Evolutionary conservation across 1,140 invertebrate species (phyloP), one percentile per base, ranked within the genome.

Genomic region (Drosophila carrolli): DNA sequence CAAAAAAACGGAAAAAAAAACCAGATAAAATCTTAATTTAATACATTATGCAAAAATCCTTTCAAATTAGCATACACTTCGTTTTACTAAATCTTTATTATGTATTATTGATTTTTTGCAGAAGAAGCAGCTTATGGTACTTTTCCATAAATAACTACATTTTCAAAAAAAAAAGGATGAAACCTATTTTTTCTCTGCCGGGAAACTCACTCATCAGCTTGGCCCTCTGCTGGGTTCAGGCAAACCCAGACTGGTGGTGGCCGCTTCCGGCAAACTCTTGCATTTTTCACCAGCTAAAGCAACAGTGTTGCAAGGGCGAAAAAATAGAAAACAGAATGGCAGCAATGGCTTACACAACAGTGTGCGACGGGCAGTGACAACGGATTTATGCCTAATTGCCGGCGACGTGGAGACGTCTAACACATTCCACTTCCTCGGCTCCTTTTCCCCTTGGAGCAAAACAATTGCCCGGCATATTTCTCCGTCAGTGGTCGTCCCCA

Each of bases 331-430:
- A 60, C 40, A 63, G 2, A 61, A 8, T 38, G 29, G 55, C 61
- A 50, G 19, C 55, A 82, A 48, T 41, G 40, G 59, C 53, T 66
- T 54, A 41, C 46, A 63, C 62, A 70, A 75, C 74, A 78, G 47
- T 76, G 67, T 50, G 56, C 60, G 35, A 32, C n/a, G 68, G 41
- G 51, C 74, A 72, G 70, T 75, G 78, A 78, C 82, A 82, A 61
- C 51, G 78, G 61, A 75, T 73, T 78, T 72, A 56, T 73, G 71
- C 60, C 76, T 86, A 86, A 86, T 88, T 86, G 83, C 75, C 56
- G 63, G 54, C 66, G 77, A 82, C 83, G 63, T 66, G 46, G 65
- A 59, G 46, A 55, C 63, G 54, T 67, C 60, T 75, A 66, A 53
- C 46, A 41, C 53, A 23, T 58, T 37, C 16, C 5, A n/a, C 14